Percentiles rank a stretch among this genome's conserved stretches.
These are phyloP conservation scores for Drosophila pseudotakahashii DNA, from an alignment of 2,888 invertebrate genomes.

Conservation along the genomic window DNA sequence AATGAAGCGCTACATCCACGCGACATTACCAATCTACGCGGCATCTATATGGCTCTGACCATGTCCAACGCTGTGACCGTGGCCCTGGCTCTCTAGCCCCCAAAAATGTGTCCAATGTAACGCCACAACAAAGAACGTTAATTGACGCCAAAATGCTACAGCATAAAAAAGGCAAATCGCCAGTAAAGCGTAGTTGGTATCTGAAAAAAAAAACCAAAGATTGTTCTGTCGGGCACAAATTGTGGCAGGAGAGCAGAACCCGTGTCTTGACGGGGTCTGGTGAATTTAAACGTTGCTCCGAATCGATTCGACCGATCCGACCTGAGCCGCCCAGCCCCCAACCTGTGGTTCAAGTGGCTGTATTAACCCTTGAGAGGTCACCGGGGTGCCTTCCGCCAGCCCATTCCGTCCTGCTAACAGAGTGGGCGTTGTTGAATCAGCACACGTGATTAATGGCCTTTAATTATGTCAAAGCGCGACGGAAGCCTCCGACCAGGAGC, in stretches of 20 bases:
- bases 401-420: neutral
- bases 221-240: conserved; percentile 61
- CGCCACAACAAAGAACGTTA: conserved; percentile 84
- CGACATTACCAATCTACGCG: conserved; percentile 69
- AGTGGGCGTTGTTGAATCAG: conserved; percentile 82
- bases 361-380: conserved; percentile 68
- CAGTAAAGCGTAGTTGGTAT: conserved; percentile 44
- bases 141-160: conserved; percentile 81
- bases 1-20: conserved; percentile 69
- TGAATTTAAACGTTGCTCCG: conserved; percentile 28
- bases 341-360: conserved; percentile 66
- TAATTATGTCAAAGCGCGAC: conserved; percentile 83
- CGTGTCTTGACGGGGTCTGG: conserved; percentile 16
- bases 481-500: conserved; percentile 39
- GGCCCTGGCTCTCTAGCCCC: conserved; percentile 39
- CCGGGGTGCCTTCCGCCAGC: neutral
- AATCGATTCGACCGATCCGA: conserved; percentile 1
- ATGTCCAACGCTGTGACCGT: conserved; percentile 29
- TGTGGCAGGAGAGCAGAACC: conserved; percentile 42
- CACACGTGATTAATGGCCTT: conserved; percentile 84
- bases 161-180: conserved; percentile 45
- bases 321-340: neutral
- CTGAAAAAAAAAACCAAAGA: conserved; percentile 63
- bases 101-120: conserved; percentile 82
- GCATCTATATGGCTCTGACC: conserved; percentile 57